Percentiles rank a stretch among this genome's conserved stretches.
Conservation (phyloP, 2,113 vertebrate species). For the Piaya cayana region DNA sequence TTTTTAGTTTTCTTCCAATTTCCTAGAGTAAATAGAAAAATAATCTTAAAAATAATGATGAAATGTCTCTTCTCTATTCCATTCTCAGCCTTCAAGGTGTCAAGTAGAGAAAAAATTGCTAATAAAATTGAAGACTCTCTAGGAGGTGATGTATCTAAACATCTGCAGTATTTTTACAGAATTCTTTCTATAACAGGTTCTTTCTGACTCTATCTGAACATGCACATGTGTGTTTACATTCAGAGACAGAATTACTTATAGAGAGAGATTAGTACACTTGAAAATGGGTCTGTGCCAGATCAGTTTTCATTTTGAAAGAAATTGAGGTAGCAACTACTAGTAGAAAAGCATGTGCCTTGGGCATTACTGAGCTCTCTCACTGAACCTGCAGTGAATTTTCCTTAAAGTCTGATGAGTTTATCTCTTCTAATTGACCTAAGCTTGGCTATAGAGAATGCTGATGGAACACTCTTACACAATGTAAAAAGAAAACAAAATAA, state of each 20-base stretch:
- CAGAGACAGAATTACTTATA: neutral
- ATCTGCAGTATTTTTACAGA: neutral
- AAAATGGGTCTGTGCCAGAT: neutral
- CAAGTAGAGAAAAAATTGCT: neutral
- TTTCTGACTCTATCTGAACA: neutral
- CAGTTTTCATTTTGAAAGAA: conserved; percentile 5
- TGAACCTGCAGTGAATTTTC: neutral
- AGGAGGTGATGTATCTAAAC: neutral
- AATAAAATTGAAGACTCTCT: neutral
- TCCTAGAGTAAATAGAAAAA: neutral
- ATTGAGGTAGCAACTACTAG: neutral
- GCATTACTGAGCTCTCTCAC: neutral
- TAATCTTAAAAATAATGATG: neutral
- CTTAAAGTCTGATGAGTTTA: neutral
- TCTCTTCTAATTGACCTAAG: neutral
- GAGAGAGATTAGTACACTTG: neutral
- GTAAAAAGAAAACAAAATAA: neutral
- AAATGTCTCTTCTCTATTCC: neutral
- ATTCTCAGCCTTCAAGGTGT: neutral
- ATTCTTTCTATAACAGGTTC: neutral
- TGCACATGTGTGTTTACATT: neutral
- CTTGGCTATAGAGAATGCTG: neutral
- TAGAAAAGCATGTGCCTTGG: neutral
- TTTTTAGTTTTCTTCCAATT: neutral
- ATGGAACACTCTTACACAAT: neutral